phyloP scores from a whole-genome alignment of 2,797 vertebrate genomes.

The Leucoraja ocellata region DNA sequence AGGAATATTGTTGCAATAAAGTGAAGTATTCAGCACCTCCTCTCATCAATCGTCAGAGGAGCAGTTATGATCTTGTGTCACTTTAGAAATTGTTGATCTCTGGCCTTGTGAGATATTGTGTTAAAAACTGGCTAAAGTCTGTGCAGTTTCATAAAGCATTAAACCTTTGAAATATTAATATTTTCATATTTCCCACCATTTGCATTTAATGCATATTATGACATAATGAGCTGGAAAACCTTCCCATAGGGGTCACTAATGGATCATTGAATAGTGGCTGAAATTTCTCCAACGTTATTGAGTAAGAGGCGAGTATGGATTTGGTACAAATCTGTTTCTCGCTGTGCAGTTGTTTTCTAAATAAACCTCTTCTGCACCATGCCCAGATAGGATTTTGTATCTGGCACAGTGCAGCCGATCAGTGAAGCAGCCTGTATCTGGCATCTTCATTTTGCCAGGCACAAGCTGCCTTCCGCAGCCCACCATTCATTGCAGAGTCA shows the following conservation, averaged over 20 bases:
- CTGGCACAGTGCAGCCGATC: conserved; percentile 62
- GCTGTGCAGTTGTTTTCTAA: conserved; percentile 60
- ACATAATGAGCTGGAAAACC: conserved; percentile 47
- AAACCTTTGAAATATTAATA: not conserved
- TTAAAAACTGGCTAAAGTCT: not conserved
- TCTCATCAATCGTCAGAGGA: not conserved
- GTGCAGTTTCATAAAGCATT: not conserved
- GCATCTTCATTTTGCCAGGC: conserved; percentile 69
- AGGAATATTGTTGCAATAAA: not conserved
- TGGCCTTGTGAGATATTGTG: not conserved
- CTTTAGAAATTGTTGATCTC: not conserved
- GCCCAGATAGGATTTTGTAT: conserved; percentile 55
- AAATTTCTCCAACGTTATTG: conserved; percentile 54
- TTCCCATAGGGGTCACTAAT: conserved; percentile 97
- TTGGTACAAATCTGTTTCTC: conserved; percentile 56
- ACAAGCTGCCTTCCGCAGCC: conserved; percentile 58
- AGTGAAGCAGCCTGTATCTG: conserved; percentile 69
- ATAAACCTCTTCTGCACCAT: conserved; percentile 63
- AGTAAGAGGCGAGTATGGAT: conserved; percentile 48
- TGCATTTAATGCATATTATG: not conserved
- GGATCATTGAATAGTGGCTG: conserved; percentile 68
- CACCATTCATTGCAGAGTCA: conserved; percentile 70
- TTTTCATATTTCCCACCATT: not conserved
- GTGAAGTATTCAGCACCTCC: not conserved
- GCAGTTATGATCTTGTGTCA: not conserved